Percentiles rank a stretch among this genome's conserved stretches.
Conservation (phyloP, 2,113 vertebrate genomes). For the Etheostoma cragini region DNA sequence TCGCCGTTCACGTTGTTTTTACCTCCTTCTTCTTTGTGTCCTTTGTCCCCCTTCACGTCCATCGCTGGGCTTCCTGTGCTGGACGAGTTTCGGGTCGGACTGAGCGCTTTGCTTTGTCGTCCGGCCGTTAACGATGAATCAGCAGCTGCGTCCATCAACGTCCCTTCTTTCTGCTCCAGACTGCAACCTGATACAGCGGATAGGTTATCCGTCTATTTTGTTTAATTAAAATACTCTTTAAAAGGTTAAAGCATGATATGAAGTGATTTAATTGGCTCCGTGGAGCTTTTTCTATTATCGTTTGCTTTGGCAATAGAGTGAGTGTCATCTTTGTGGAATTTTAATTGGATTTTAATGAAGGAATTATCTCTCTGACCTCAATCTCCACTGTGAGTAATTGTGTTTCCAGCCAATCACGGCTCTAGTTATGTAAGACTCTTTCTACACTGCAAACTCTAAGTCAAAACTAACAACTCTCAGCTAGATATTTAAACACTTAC, state of each 20-base stretch:
- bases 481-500: background rate
- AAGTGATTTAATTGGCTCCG: background rate
- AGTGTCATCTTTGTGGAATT: conserved; percentile 49
- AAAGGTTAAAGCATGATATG: background rate
- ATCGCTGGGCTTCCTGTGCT: background rate
- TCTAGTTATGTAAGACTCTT: conserved; percentile 35
- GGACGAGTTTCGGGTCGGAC: background rate
- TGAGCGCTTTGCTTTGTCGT: background rate
- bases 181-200: background rate
- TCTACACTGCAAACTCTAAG: background rate
- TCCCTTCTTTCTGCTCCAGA: background rate
- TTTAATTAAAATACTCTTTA: background rate
- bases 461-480: background rate
- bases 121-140: background rate
- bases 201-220: background rate
- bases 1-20: conserved; percentile 25
- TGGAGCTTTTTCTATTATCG: background rate
- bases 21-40: background rate
- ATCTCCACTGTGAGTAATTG: conserved; percentile 11
- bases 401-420: conserved; percentile 23
- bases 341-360: conserved; percentile 48
- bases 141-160: conserved; percentile 6
- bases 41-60: conserved; percentile 2
- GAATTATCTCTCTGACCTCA: conserved; percentile 26
- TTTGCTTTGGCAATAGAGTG: background rate